These are phyloP conservation scores for Dimorphilus gyrociliatus DNA, from an alignment of 2,888 invertebrate genomes.

Conservation along the genomic window DNA sequence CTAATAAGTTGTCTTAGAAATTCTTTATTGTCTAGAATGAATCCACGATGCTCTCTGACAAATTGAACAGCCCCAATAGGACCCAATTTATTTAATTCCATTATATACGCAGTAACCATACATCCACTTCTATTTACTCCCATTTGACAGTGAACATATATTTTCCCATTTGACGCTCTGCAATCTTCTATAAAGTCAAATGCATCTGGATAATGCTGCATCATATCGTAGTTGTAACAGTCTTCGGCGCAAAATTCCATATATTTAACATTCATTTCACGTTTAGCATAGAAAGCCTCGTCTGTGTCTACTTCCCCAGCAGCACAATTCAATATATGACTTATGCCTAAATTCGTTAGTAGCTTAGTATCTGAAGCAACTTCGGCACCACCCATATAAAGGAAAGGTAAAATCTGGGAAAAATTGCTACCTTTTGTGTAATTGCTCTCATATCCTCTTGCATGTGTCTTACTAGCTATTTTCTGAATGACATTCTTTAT, in stretches of 20 bases:
- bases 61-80: conserved; percentile 9
- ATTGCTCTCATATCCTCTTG: too few species aligned
- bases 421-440: too few species aligned
- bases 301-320: conserved; percentile 9
- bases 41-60: conserved; percentile 8
- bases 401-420: too few species aligned
- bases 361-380: conserved; percentile 9
- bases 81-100: conserved; percentile 12
- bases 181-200: conserved; percentile 13
- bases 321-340: conserved; percentile 14
- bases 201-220: conserved; percentile 12
- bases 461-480: too few species aligned
- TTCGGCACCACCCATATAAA: conserved; percentile 10
- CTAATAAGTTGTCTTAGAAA: conserved; percentile 7
- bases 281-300: conserved; percentile 8
- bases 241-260: conserved; percentile 13
- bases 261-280: conserved; percentile 9
- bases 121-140: conserved; percentile 14
- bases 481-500: too few species aligned
- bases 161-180: conserved; percentile 9
- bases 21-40: conserved; percentile 9
- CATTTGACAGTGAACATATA: conserved; percentile 14
- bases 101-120: conserved; percentile 9
- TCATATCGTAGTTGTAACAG: conserved; percentile 11
- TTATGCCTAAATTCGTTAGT: conserved; percentile 10